Percentiles rank a stretch among this genome's conserved stretches.
Evolutionary conservation across 2,797 vertebrate genomes (phyloP).

Genomic region (Gallinago stenura): DNA sequence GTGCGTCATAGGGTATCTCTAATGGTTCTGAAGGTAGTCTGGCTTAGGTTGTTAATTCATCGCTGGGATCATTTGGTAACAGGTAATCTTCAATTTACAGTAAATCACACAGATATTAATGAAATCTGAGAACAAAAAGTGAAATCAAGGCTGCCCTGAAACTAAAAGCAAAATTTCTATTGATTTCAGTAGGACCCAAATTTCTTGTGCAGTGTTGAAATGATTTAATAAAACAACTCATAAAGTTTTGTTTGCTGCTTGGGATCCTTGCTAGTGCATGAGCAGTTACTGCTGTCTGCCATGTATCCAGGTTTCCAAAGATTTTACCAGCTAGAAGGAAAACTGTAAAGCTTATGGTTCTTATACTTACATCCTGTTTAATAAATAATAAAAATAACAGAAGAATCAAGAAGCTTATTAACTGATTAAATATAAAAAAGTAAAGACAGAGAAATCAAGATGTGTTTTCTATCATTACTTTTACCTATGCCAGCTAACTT

Average conservation of each 20-base stretch:
- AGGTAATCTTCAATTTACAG: neutral
- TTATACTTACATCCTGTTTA: neutral
- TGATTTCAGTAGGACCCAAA: neutral
- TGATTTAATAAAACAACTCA: neutral
- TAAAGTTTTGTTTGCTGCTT: neutral
- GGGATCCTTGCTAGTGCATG: neutral
- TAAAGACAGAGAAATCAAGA: neutral
- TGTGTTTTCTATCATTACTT: neutral
- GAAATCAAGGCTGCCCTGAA: neutral
- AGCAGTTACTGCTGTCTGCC: neutral
- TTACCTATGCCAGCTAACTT: neutral
- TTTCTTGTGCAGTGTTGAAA: neutral
- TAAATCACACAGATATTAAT: neutral
- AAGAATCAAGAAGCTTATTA: neutral
- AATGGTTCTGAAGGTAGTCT: neutral
- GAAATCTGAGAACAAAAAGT: neutral
- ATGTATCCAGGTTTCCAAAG: neutral
- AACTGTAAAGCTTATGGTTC: neutral
- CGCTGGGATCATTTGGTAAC: neutral
- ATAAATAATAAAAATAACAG: neutral
- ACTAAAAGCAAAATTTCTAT: neutral
- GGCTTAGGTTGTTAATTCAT: neutral
- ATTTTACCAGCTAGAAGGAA: neutral
- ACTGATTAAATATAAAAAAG: neutral
- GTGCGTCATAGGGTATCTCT: neutral